Evolutionary conservation across 2,888 invertebrate species (phyloP), one percentile per base, ranked within the genome.

Genomic region (Penaeus monodon): DNA sequence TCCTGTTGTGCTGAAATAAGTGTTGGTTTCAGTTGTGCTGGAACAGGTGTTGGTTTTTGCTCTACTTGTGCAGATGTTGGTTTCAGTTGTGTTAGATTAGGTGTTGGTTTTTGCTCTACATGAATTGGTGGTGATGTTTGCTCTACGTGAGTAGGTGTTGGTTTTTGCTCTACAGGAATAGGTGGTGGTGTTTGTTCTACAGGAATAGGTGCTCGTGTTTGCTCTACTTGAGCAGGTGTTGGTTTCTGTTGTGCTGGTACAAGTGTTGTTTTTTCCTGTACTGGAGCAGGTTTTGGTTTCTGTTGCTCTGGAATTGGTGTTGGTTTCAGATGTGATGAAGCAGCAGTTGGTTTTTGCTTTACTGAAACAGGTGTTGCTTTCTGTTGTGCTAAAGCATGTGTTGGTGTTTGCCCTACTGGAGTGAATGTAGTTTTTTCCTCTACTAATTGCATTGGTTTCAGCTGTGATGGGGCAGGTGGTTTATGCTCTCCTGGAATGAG

Each of bases 291-390:
- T 57, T 33, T 68, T 49, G 79, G 49, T 38, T 85, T 29, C 80
- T 80, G 76, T 17, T n/a, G 66, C 33, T 8, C n/a, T 20, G 66
- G 38, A 49, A 27, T 57, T 10, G 65, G 76, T 64, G 81, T 76
- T 12, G 70, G 57, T 29, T 27, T 49, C 24, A n/a, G 17, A 22
- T 33, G 44, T 44, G 44, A 22, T 24, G 29, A 27, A 57, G 14
- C 27, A 14, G 78, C 49, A 70, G 44, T 66, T 22, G 38, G 44
- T 44, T 76, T 78, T 10, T 68, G 66, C 22, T 83, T 79, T 68
- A 66, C 17, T 33, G 33, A 2, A 22, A 8, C 29, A 80, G 20
- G 63, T 79, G 57, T 68, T 44, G 78, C 29, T 66, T 85, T 49
- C 79, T 70, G 76, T 7, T 65, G 44, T 57, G 27, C 33, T 20